Evolutionary conservation across 2,113 vertebrate species (phyloP).

Genomic region (Myodes glareolus): DNA sequence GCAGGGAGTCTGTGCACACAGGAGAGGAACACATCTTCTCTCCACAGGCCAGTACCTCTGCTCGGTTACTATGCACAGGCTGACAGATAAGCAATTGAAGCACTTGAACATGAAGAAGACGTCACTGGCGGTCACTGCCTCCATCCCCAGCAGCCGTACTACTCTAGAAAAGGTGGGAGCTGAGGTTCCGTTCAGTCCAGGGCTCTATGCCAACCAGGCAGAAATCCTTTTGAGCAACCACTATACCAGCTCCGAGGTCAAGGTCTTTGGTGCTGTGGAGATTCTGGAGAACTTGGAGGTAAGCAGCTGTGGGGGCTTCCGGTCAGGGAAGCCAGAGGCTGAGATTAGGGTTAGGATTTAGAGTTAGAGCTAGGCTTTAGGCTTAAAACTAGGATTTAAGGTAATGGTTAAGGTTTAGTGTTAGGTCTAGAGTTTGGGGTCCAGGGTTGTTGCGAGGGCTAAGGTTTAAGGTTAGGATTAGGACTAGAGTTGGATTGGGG

Average conservation of each 20-base stretch:
- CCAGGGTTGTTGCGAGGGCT: background rate
- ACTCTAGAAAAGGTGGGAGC: conserved; percentile 84
- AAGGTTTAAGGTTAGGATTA: background rate
- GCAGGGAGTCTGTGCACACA: background rate
- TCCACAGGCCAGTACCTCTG: conserved; percentile 93
- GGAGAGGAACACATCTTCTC: background rate
- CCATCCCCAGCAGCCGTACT: conserved; percentile 80
- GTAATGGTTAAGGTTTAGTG: background rate
- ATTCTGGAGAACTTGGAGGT: conserved; percentile 92
- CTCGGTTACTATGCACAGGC: conserved; percentile 87
- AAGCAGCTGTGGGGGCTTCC: background rate
- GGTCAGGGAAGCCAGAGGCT: background rate
- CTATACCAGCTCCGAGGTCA: conserved; percentile 88
- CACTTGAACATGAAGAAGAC: conserved; percentile 88
- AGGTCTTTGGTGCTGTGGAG: conserved; percentile 89
- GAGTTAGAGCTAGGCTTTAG: background rate
- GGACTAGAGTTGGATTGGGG: background rate
- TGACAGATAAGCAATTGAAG: conserved; percentile 90
- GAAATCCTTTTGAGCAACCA: conserved; percentile 92
- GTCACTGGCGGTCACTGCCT: conserved; percentile 87
- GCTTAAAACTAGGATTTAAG: background rate
- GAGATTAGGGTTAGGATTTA: background rate
- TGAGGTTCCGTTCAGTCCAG: conserved; percentile 89
- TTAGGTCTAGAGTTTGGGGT: no score
- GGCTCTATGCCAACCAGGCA: conserved; percentile 91